A percentile compares a stretch with the other conserved stretches of the same genome.
phyloP scores from a whole-genome alignment of 2,888 invertebrate genomes.

The Formica aserva region DNA sequence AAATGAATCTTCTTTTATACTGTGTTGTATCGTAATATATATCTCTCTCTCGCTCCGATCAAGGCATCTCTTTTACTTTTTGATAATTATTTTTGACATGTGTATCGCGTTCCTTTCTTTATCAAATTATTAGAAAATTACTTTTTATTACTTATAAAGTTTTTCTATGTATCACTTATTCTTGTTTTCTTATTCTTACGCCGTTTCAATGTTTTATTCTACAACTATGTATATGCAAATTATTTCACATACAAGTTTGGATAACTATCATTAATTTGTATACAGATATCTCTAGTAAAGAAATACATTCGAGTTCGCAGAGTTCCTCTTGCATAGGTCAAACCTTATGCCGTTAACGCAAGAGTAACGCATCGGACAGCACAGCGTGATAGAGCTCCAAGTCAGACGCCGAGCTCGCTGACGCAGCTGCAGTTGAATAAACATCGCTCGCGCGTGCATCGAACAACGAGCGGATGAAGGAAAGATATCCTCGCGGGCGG shows the following conservation, averaged over 20 bases:
- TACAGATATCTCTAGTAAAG: neutral
- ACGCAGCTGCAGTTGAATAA: slow-evolving; percentile 77
- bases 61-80: neutral
- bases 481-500: slow-evolving; percentile 9
- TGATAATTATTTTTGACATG: slow-evolving; percentile 1
- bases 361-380: neutral
- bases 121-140: slow-evolving; percentile 6
- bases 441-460: slow-evolving; percentile 69
- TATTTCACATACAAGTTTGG: neutral
- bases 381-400: slow-evolving; percentile 54
- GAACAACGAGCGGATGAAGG: slow-evolving; percentile 56
- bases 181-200: neutral
- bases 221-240: neutral
- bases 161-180: neutral
- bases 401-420: slow-evolving; percentile 63
- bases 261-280: neutral
- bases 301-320: neutral
- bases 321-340: neutral
- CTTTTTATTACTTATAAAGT: neutral
- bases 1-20: neutral
- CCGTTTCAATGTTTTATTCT: neutral
- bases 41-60: too few relatives aligned
- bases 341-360: slow-evolving; percentile 8
- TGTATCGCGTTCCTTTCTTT: neutral
- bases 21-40: neutral